Percentiles rank a stretch among this genome's conserved stretches.
Evolutionary conservation across 2,888 invertebrate species (phyloP).

Genomic region (Ormyrus nitidulus): DNA sequence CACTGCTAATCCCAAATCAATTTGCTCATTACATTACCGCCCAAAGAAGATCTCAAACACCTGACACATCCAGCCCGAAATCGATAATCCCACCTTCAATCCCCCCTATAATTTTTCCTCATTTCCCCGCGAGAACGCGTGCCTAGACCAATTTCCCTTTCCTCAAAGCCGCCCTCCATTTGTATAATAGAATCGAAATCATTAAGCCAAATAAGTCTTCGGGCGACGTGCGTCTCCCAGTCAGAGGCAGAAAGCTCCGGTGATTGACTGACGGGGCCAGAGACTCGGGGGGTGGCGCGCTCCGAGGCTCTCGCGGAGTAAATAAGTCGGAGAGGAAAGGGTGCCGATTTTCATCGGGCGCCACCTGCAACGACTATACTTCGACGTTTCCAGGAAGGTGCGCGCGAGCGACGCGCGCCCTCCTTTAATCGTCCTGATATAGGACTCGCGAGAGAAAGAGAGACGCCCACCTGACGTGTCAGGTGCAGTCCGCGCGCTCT

Average conservation of each 20-base stretch:
- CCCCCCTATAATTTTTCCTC: conserved; percentile 5
- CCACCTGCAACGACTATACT: conserved; percentile 15
- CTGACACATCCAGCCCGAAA: neutral
- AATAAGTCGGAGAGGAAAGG: neutral
- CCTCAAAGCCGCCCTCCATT: neutral
- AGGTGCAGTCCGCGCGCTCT: conserved; percentile 38
- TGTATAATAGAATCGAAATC: conserved; percentile 22
- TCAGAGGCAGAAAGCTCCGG: neutral
- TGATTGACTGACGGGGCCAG: conserved; percentile 18
- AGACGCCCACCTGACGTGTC: conserved; percentile 53
- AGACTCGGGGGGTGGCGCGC: too few relatives aligned
- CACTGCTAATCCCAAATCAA: neutral
- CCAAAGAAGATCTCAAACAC: too few relatives aligned
- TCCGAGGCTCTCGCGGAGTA: too few relatives aligned
- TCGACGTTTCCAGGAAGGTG: conserved; percentile 28
- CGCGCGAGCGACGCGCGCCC: conserved; percentile 9
- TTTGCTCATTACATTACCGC: neutral
- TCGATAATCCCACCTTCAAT: neutral
- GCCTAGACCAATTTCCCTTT: too few relatives aligned
- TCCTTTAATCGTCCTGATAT: conserved; percentile 53
- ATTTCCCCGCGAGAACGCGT: neutral
- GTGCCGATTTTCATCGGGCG: conserved; percentile 20
- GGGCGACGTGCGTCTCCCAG: conserved; percentile 21
- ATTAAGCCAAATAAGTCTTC: conserved; percentile 32
- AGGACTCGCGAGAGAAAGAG: conserved; percentile 3